A percentile compares a stretch with the other conserved stretches of the same genome.
Evolutionary conservation across 2,113 vertebrate species (phyloP).

Genomic region (Rhinopomastus cyanomelas): DNA sequence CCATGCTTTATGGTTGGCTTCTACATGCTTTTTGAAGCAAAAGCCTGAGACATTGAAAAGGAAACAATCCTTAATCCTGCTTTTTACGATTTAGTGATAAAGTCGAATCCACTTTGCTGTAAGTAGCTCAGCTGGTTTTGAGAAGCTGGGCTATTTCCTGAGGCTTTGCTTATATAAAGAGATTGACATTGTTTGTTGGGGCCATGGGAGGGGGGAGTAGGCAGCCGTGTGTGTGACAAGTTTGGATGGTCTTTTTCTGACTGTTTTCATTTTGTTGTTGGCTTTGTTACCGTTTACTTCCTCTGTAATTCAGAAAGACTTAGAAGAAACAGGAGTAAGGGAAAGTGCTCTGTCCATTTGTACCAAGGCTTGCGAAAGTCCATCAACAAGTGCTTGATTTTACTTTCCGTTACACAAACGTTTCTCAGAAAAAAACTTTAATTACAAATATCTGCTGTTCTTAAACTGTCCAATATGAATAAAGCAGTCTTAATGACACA

Average conservation of each 20-base stretch:
- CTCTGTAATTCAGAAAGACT: not conserved
- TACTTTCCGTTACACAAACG: not conserved
- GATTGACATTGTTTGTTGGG: not conserved
- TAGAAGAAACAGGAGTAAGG: not conserved
- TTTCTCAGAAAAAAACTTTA: not conserved
- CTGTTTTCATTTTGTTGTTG: not conserved
- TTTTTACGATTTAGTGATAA: constrained; percentile 56
- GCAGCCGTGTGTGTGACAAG: not conserved
- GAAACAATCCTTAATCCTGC: constrained; percentile 60
- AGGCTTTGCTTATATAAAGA: constrained; percentile 37
- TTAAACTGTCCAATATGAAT: not conserved
- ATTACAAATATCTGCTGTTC: not conserved
- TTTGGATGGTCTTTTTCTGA: not conserved
- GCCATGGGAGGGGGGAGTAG: not conserved
- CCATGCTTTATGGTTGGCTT: not conserved
- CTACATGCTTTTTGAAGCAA: constrained; percentile 41
- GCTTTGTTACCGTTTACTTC: not conserved
- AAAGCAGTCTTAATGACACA: not conserved
- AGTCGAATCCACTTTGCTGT: constrained; percentile 60
- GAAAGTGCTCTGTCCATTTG: not conserved
- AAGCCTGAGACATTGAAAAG: constrained; percentile 53
- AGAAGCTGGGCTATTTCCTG: constrained; percentile 25
- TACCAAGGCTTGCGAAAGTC: not conserved
- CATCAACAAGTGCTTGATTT: not conserved
- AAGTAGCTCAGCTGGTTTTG: constrained; percentile 56